These are phyloP conservation scores for Onthophagus sagittarius DNA, from an alignment of 2,888 invertebrate species.

Conservation along the genomic window DNA sequence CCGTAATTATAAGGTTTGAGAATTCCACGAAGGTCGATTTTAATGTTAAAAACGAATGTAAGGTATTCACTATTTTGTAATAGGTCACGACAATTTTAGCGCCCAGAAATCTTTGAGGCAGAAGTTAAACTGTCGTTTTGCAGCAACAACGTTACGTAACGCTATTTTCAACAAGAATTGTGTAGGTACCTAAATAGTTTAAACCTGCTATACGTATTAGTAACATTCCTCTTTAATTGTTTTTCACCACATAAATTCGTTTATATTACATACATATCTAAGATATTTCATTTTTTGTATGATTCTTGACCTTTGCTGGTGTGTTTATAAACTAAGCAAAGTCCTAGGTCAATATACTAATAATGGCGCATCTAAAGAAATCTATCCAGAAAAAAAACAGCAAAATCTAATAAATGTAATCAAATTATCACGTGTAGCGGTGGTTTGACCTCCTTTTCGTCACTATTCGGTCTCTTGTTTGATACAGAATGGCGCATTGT, in stretches of 20 bases:
- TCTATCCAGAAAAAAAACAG: background rate
- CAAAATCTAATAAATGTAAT: background rate
- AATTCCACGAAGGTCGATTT: background rate
- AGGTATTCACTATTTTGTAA: background rate
- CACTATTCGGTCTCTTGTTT: background rate
- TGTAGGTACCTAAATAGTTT: background rate
- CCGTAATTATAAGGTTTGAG: background rate
- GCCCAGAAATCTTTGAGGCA: background rate
- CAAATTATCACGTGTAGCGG: background rate
- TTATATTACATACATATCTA: no score
- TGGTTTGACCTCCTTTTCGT: background rate
- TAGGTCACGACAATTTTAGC: background rate
- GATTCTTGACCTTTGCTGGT: background rate
- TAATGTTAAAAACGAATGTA: background rate
- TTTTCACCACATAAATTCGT: background rate
- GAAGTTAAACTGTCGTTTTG: background rate
- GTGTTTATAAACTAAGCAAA: background rate
- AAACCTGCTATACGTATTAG: background rate
- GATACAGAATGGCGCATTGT: background rate
- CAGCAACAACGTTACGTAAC: background rate
- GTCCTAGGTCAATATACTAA: background rate
- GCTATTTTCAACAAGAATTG: background rate
- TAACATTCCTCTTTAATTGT: background rate
- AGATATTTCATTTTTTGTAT: background rate
- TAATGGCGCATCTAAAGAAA: background rate